phyloP scores from a whole-genome alignment of 2,888 invertebrate genomes.

The Tetrapedia diversipes region DNA sequence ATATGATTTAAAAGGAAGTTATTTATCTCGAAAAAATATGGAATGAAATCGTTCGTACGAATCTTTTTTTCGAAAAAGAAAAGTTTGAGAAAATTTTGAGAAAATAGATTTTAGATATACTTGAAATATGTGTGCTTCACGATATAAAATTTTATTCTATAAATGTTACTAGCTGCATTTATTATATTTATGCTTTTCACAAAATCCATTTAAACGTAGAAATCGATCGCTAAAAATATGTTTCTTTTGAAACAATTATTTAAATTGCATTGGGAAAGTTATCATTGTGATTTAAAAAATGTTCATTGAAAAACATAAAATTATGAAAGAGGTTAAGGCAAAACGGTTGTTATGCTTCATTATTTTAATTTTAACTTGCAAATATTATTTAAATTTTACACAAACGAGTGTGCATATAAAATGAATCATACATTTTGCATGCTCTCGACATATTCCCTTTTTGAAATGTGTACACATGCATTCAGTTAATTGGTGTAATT shows the following conservation, averaged over 20 bases:
- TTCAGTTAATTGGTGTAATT: background rate
- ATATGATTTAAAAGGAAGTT: too few species aligned
- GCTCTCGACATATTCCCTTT: too few species aligned
- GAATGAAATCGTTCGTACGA: too few species aligned
- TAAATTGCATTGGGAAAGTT: too few species aligned
- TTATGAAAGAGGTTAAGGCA: background rate
- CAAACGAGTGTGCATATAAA: background rate
- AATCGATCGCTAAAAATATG: conserved; percentile 2
- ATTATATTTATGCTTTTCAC: conserved; percentile 11
- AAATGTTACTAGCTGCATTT: conserved; percentile 4
- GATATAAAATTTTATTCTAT: conserved; percentile 14
- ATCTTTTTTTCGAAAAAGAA: too few species aligned
- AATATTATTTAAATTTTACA: background rate
- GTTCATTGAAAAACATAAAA: too few species aligned
- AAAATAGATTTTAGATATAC: conserved; percentile 11
- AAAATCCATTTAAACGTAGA: background rate
- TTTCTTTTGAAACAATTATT: too few species aligned
- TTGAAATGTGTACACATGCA: too few species aligned
- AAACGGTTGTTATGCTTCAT: too few species aligned
- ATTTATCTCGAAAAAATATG: too few species aligned
- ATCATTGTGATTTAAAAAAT: too few species aligned
- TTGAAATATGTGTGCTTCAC: conserved; percentile 3
- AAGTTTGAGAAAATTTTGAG: background rate
- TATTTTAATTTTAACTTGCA: too few species aligned
- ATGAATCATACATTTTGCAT: background rate